These are phyloP conservation scores for Drosophila infuscata DNA, from an alignment of 2,888 invertebrate species.

Conservation along the genomic window DNA sequence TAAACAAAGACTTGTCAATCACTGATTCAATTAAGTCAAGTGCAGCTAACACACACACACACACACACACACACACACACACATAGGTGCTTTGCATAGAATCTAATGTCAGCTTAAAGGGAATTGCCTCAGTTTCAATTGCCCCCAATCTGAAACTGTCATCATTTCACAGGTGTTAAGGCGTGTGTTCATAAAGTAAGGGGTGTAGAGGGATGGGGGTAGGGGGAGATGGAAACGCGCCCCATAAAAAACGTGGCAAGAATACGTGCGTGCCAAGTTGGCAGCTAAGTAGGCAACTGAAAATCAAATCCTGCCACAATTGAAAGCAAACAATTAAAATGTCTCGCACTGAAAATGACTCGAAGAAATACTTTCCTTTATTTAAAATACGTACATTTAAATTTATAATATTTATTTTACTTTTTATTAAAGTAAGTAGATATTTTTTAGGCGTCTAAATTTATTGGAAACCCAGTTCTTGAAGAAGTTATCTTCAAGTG, in stretches of 20 bases:
- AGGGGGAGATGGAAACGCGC: background rate
- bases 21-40: slow-evolving; percentile 75
- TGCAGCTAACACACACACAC: slow-evolving; percentile 50
- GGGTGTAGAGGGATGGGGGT: background rate
- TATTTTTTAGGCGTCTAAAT: background rate
- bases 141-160: slow-evolving; percentile 29
- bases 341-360: no score
- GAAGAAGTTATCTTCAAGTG: background rate
- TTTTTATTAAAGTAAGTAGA: background rate
- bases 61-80: background rate
- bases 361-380: background rate
- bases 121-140: slow-evolving; percentile 38
- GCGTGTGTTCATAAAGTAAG: slow-evolving; percentile 16
- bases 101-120: slow-evolving; percentile 14
- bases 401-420: background rate
- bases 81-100: background rate
- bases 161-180: slow-evolving; percentile 59
- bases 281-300: slow-evolving; percentile 56
- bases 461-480: background rate
- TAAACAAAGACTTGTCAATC: slow-evolving; percentile 63
- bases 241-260: slow-evolving; percentile 28
- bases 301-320: slow-evolving; percentile 54
- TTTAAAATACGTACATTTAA: background rate
- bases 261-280: slow-evolving; percentile 54
- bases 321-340: slow-evolving; percentile 22